These are phyloP conservation scores for Nasua narica DNA, from an alignment of 2,797 vertebrate genomes.

Conservation along the genomic window DNA sequence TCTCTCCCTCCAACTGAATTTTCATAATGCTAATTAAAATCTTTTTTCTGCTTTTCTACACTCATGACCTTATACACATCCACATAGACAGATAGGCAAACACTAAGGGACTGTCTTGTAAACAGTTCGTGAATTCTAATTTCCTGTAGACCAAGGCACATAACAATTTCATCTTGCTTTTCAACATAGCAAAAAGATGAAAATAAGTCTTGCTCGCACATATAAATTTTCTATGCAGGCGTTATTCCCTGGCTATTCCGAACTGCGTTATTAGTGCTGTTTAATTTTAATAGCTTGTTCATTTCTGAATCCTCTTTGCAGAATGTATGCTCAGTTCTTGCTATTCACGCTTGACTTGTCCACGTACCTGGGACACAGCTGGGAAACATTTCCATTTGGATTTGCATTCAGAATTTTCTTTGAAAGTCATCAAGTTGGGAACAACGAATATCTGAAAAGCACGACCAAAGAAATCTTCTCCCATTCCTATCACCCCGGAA, in stretches of 20 bases:
- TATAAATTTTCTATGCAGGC: neutral
- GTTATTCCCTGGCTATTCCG: neutral
- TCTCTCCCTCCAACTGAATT: neutral
- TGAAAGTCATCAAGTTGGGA: neutral
- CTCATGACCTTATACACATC: neutral
- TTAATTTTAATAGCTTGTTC: conserved; percentile 37
- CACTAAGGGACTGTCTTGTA: neutral
- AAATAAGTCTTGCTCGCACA: neutral
- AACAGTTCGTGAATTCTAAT: conserved; percentile 5
- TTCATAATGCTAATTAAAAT: conserved; percentile 35
- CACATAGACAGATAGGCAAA: neutral
- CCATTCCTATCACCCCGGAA: neutral
- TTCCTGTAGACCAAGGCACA: neutral
- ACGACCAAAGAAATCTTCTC: neutral
- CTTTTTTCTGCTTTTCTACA: neutral
- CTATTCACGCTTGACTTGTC: neutral
- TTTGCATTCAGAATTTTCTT: conserved; percentile 7
- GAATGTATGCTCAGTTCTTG: neutral
- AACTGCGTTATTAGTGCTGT: neutral
- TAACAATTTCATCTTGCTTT: conserved; percentile 42
- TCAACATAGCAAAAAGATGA: neutral
- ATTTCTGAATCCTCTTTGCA: neutral
- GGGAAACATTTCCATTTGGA: neutral
- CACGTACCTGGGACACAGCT: neutral
- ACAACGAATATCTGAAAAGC: neutral